Percentiles rank a stretch among this genome's conserved stretches.
These are phyloP conservation scores for Candidula unifasciata DNA, from an alignment of 2,888 invertebrate species.

Conservation along the genomic window DNA sequence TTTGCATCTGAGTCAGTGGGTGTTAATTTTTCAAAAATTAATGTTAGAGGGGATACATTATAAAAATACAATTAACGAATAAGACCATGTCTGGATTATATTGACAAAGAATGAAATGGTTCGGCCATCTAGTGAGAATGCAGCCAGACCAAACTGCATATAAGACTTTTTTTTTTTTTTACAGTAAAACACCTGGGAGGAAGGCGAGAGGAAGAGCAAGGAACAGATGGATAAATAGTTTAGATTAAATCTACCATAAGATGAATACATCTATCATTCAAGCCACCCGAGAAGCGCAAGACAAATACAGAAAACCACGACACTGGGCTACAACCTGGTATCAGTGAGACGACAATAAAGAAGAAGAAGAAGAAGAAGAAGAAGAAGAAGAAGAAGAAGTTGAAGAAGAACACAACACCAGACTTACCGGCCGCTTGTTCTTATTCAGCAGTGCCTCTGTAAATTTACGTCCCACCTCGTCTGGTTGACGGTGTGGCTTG, in stretches of 20 bases:
- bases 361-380: neutral
- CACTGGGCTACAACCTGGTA: neutral
- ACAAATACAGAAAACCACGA: neutral
- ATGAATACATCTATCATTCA: too few species aligned
- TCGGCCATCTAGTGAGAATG: too few species aligned
- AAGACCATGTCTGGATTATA: too few species aligned
- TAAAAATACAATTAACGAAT: too few species aligned
- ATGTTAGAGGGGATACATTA: too few species aligned
- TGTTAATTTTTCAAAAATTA: too few species aligned
- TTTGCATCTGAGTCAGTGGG: too few species aligned
- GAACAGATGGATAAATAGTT: neutral
- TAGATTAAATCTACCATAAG: neutral
- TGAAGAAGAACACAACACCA: neutral
- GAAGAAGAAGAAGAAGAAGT: slow-evolving; percentile 10
- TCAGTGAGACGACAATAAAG: neutral
- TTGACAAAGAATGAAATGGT: too few species aligned
- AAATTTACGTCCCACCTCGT: slow-evolving; percentile 45
- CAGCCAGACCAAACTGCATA: too few species aligned
- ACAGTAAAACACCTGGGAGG: neutral
- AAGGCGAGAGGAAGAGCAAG: neutral
- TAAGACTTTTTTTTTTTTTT: too few species aligned
- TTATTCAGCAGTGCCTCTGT: slow-evolving; percentile 45
- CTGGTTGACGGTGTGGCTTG: slow-evolving; percentile 33
- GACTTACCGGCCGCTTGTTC: slow-evolving; percentile 40
- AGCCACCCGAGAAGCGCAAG: neutral